Conservation (phyloP, 2,113 vertebrate species). For the Caranx ignobilis region DNA sequence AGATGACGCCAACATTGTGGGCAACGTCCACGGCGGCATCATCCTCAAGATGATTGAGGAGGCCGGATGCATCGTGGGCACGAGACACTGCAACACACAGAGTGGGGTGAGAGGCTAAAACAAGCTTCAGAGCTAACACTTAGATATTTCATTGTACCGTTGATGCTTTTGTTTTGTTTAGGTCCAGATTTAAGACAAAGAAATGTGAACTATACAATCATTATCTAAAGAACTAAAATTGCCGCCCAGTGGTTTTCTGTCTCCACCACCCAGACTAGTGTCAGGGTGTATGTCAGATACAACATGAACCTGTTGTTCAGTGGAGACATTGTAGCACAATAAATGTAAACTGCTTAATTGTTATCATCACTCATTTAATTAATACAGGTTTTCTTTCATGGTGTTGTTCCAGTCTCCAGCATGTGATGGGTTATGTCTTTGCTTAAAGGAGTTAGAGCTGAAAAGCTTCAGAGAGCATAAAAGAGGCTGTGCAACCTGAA, state of each 20-base stretch:
- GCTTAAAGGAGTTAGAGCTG: neutral
- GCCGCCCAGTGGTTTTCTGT: too few species aligned
- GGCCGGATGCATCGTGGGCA: slow-evolving; percentile 93
- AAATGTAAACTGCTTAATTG: neutral
- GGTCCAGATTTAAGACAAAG: neutral
- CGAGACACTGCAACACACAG: slow-evolving; percentile 94
- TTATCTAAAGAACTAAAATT: neutral
- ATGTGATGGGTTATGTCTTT: neutral
- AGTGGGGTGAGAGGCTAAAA: slow-evolving; percentile 79
- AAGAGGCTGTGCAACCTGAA: too few species aligned
- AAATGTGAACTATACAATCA: neutral
- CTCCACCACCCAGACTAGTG: too few species aligned
- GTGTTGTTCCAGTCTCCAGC: neutral
- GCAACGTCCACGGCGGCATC: slow-evolving; percentile 94
- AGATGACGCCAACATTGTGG: slow-evolving; percentile 92
- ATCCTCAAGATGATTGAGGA: slow-evolving; percentile 99
- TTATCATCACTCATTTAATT: neutral
- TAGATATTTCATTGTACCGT: neutral
- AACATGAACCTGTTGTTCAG: too few species aligned
- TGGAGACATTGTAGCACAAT: neutral
- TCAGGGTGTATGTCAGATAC: too few species aligned
- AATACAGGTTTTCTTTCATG: neutral
- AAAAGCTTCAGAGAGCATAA: neutral
- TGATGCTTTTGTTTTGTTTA: neutral
- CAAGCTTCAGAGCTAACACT: neutral